These are phyloP conservation scores for Phoeniculus purpureus DNA, from an alignment of 2,797 vertebrate species.

Conservation along the genomic window DNA sequence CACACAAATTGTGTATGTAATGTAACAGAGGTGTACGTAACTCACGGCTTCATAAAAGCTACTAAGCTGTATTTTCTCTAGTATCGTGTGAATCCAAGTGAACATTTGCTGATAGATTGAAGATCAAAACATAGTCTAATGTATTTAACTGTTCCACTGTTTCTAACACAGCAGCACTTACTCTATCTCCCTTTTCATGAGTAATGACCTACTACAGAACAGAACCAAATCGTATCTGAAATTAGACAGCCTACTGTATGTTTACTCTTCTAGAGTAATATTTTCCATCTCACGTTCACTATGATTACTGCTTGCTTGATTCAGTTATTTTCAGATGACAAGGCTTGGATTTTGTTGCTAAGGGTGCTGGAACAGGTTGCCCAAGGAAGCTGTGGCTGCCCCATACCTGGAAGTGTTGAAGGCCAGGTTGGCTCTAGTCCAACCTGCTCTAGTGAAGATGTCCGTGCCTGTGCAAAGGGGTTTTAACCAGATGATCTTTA, in stretches of 20 bases:
- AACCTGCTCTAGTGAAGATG: no score
- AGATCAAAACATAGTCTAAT: background rate
- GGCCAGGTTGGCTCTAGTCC: no score
- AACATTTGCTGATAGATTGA: background rate
- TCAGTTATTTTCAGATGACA: background rate
- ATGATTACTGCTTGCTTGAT: background rate
- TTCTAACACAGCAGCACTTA: background rate
- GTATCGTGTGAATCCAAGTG: accelerated
- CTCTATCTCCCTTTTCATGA: background rate
- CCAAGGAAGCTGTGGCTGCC: no score
- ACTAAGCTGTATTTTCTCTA: background rate
- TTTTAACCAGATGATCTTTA: no score
- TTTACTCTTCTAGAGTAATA: background rate
- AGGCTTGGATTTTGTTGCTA: background rate
- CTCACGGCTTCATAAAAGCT: background rate
- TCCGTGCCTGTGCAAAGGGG: no score
- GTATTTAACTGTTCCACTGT: background rate
- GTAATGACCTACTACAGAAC: background rate
- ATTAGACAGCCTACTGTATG: background rate
- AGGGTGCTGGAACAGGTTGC: background rate
- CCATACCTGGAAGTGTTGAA: no score
- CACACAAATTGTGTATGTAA: no score
- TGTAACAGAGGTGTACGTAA: background rate
- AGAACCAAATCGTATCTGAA: background rate
- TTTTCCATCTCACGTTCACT: background rate